These are phyloP conservation scores for Trachelipus rathkii DNA, from an alignment of 1,140 invertebrate genomes.

Conservation along the genomic window DNA sequence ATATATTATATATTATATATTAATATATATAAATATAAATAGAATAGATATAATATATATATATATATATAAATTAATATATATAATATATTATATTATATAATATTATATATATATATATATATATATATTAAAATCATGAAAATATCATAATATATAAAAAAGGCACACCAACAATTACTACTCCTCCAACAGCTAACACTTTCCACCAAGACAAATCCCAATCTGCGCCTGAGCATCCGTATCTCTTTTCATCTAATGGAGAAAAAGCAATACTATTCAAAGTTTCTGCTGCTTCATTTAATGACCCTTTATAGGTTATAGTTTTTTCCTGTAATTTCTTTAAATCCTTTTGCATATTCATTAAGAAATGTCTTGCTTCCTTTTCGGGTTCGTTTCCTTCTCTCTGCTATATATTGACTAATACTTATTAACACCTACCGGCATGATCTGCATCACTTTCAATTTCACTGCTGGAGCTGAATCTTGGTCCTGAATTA, in stretches of 20 bases:
- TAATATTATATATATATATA: background rate
- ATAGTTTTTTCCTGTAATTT: background rate
- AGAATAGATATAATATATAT: background rate
- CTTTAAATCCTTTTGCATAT: background rate
- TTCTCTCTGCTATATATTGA: background rate
- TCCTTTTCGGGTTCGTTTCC: background rate
- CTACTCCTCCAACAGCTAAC: background rate
- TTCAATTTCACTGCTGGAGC: background rate
- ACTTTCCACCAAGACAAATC: conserved; percentile 3
- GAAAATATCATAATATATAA: background rate
- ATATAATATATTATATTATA: conserved; percentile 1
- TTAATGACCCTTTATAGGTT: background rate
- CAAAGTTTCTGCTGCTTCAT: background rate
- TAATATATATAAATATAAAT: background rate
- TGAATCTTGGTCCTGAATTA: background rate
- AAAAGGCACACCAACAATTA: conserved; percentile 6
- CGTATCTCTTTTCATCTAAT: background rate
- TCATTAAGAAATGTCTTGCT: background rate
- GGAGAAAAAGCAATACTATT: background rate
- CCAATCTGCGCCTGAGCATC: background rate
- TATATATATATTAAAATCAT: background rate
- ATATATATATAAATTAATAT: background rate
- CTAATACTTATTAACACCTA: background rate
- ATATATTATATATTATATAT: background rate
- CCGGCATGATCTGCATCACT: background rate